Evolutionary conservation across 1,140 invertebrate genomes (phyloP).

Genomic region (Euschistus heros): DNA sequence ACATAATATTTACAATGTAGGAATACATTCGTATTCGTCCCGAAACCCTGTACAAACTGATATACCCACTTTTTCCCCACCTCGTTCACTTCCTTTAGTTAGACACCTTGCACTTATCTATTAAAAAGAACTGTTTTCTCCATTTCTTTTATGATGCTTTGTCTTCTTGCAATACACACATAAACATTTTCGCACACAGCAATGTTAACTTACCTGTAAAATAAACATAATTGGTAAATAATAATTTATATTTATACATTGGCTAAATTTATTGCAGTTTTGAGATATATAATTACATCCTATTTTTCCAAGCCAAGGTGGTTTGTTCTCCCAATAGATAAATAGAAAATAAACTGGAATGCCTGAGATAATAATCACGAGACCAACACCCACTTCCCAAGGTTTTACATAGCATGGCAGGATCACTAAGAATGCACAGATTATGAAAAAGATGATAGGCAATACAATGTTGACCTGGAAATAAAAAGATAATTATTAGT

Average conservation of each 20-base stretch:
- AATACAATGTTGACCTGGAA: slow-evolving; percentile 53
- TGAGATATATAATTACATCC: slow-evolving; percentile 27
- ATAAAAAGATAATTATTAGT: no score
- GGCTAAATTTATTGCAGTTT: background rate
- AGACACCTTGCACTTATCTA: no score
- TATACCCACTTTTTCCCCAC: background rate
- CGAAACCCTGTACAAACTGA: slow-evolving; percentile 9
- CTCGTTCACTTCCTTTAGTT: no score
- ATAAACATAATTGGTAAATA: background rate
- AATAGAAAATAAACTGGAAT: slow-evolving; percentile 85
- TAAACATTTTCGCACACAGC: slow-evolving; percentile 59
- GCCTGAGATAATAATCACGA: slow-evolving; percentile 72
- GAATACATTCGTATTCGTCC: background rate
- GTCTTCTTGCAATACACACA: slow-evolving; percentile 54
- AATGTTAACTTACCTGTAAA: slow-evolving; percentile 51
- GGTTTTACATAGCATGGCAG: slow-evolving; percentile 68
- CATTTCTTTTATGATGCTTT: slow-evolving; percentile 16
- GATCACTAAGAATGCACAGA: slow-evolving; percentile 71
- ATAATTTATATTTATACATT: background rate
- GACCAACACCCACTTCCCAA: slow-evolving; percentile 69
- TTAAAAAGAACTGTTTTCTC: no score
- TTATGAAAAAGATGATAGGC: slow-evolving; percentile 72
- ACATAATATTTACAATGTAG: slow-evolving; percentile 9
- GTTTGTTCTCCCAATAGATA: slow-evolving; percentile 77
- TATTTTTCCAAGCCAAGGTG: slow-evolving; percentile 35